Percentiles rank a stretch among this genome's conserved stretches.
These are phyloP conservation scores for Rhinichthys osculus DNA, from an alignment of 2,797 vertebrate genomes.

Conservation along the genomic window DNA sequence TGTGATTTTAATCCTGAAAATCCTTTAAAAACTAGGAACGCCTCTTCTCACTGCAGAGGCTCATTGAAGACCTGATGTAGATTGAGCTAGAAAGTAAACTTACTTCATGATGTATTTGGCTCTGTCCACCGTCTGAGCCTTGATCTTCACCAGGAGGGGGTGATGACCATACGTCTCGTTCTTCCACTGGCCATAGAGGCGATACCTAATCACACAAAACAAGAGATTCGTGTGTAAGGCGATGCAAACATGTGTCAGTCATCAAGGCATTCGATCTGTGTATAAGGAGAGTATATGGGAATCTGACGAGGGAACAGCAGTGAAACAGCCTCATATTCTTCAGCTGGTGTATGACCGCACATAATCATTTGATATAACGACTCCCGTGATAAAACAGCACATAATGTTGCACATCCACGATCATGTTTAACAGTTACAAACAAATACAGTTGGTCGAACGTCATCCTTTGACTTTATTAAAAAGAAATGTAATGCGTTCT, in stretches of 20 bases:
- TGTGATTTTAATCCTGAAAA: background rate
- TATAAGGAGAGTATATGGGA: background rate
- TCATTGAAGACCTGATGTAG: background rate
- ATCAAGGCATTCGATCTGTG: background rate
- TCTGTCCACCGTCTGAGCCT: constrained; percentile 97
- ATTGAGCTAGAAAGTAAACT: constrained; percentile 68
- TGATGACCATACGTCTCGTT: constrained; percentile 96
- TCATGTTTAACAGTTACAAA: background rate
- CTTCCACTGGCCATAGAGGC: constrained; percentile 98
- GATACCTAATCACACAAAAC: constrained; percentile 81
- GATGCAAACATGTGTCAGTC: background rate
- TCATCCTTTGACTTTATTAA: too few relatives aligned
- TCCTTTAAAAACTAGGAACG: background rate
- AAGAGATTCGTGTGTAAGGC: background rate
- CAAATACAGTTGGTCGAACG: background rate
- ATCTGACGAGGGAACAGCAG: background rate
- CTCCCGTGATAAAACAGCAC: background rate
- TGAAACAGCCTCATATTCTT: background rate
- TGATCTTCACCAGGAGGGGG: constrained; percentile 95
- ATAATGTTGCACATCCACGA: background rate
- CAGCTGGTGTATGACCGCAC: background rate
- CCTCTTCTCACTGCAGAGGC: background rate
- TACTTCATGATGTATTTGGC: constrained; percentile 99
- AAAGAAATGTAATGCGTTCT: too few relatives aligned
- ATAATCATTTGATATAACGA: background rate